phyloP scores from a whole-genome alignment of 2,797 vertebrate genomes.

The Pangasius mekongensis region DNA sequence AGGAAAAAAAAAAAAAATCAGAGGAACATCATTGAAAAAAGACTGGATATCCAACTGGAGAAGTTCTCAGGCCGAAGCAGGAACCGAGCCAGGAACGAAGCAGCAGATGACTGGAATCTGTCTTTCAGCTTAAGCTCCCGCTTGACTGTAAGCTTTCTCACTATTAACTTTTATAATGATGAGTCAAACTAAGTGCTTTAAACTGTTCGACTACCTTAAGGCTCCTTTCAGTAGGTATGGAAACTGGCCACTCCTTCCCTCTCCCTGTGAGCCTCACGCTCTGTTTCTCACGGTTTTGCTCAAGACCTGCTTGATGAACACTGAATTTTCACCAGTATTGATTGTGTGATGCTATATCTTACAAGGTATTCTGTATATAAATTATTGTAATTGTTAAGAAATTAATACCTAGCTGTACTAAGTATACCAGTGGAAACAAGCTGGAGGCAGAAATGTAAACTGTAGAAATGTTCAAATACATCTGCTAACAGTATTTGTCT shows the following conservation, averaged over 20 bases:
- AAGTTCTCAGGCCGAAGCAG: background rate
- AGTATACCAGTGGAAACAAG: background rate
- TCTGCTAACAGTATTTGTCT: background rate
- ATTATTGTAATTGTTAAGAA: background rate
- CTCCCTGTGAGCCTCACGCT: background rate
- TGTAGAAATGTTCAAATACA: background rate
- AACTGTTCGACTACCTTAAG: background rate
- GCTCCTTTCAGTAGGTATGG: background rate
- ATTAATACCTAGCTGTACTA: background rate
- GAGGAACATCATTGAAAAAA: background rate
- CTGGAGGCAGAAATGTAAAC: too few species aligned
- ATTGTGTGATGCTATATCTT: background rate
- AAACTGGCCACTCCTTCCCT: background rate
- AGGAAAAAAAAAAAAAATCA: background rate
- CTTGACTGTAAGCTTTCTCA: background rate
- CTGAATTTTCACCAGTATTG: background rate
- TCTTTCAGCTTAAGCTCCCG: background rate
- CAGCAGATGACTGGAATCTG: conserved; percentile 7
- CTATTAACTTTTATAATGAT: background rate
- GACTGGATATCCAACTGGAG: background rate
- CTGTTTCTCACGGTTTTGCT: background rate
- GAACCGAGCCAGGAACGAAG: background rate
- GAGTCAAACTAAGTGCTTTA: background rate
- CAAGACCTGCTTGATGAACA: background rate
- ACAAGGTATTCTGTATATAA: background rate